Conservation (phyloP, 1,140 invertebrate species). For the Schlechtendalia chinensis region DNA sequence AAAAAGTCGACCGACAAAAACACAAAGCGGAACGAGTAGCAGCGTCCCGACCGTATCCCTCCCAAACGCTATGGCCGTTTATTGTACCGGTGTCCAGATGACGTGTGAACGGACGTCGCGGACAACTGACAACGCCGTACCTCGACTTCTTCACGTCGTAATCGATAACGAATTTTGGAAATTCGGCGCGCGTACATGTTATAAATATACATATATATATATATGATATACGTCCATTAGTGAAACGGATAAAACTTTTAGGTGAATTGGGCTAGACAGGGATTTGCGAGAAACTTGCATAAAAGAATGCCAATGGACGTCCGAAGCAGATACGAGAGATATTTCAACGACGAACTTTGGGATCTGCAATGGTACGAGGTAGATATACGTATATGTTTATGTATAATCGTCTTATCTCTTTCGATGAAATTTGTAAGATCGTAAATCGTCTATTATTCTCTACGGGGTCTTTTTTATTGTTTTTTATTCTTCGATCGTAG, state of each 20-base stretch:
- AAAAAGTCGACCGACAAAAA: no score
- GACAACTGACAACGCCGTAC: background rate
- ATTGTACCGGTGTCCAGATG: no score
- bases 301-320: constrained; percentile 44
- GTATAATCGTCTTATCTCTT: background rate
- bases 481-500: no score
- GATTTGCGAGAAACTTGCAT: constrained; percentile 44
- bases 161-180: constrained; percentile 15
- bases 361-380: constrained; percentile 90
- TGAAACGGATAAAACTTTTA: constrained; percentile 40
- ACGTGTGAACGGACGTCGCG: no score
- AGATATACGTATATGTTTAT: constrained; percentile 55
- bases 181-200: background rate
- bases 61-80: no score
- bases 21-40: no score
- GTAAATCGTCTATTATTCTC: background rate
- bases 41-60: no score
- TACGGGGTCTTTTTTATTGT: constrained; percentile 1
- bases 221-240: constrained; percentile 30
- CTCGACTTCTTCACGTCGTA: constrained; percentile 6
- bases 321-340: constrained; percentile 51
- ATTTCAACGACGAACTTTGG: constrained; percentile 86
- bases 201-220: background rate
- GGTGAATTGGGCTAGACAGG: constrained; percentile 51
- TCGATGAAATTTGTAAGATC: background rate